Percentiles rank a stretch among this genome's conserved stretches.
Conservation (phyloP, 2,797 vertebrate genomes). For the Vespertilio murinus region DNA sequence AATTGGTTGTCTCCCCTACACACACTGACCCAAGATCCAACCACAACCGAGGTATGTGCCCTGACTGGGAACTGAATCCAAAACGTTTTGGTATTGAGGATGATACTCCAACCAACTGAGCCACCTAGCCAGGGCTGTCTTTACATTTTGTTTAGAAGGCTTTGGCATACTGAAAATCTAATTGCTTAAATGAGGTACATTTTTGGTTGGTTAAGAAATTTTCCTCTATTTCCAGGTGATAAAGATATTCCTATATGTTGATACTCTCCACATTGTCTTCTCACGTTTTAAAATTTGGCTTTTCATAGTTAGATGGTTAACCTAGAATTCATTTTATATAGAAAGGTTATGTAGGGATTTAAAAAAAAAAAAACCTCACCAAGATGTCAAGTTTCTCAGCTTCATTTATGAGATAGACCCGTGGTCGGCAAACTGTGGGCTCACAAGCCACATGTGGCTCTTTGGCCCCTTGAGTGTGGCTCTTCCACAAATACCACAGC, state of each 20-base stretch:
- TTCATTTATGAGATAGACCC: neutral
- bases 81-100: neutral
- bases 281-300: neutral
- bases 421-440: no score
- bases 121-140: neutral
- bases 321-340: neutral
- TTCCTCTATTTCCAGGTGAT: neutral
- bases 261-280: neutral
- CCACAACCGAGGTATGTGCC: neutral
- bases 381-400: neutral
- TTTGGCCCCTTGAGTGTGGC: no score
- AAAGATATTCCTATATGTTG: neutral
- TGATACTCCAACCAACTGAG: neutral
- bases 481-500: no score
- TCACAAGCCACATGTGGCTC: no score
- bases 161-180: neutral
- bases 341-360: neutral
- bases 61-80: neutral
- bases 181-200: neutral
- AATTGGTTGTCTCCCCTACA: neutral
- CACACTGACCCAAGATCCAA: neutral
- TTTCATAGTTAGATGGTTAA: neutral
- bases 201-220: slow-evolving; percentile 34
- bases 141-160: neutral
- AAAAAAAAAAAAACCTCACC: neutral